These are phyloP conservation scores for Lophotriccus pileatus DNA, from an alignment of 2,797 vertebrate genomes.

Conservation along the genomic window DNA sequence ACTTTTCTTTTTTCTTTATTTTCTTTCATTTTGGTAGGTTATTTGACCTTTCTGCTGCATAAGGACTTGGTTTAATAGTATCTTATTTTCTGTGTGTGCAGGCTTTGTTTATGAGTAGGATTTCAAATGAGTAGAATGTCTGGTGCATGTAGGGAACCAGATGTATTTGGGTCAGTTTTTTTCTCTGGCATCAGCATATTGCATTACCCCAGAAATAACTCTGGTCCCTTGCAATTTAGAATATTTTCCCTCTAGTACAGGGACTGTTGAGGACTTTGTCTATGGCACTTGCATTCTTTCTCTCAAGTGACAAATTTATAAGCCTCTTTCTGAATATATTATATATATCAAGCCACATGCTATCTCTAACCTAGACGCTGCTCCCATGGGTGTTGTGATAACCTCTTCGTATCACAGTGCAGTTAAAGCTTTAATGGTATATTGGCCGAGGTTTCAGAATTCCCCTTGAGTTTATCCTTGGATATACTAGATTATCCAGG, in stretches of 20 bases:
- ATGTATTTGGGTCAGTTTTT: neutral
- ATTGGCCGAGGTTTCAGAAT: neutral
- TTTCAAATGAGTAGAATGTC: neutral
- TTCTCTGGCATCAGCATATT: neutral
- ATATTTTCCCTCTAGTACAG: neutral
- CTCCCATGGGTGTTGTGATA: neutral
- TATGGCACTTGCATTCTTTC: neutral
- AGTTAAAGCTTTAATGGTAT: neutral
- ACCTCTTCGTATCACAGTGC: neutral
- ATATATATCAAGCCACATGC: neutral
- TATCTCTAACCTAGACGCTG: neutral
- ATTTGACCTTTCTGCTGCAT: neutral
- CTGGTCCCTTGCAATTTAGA: neutral
- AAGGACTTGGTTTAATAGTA: neutral
- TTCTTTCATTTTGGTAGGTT: neutral
- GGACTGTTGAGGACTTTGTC: neutral
- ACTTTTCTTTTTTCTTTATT: neutral
- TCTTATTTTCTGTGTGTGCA: neutral
- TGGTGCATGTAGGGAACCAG: neutral
- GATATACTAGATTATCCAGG: neutral
- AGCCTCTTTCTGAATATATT: neutral
- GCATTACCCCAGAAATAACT: neutral
- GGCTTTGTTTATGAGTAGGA: neutral
- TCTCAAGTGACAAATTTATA: neutral
- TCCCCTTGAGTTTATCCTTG: neutral